Conservation (phyloP, 1,140 invertebrate species). For the Drosophila burlai region DNA sequence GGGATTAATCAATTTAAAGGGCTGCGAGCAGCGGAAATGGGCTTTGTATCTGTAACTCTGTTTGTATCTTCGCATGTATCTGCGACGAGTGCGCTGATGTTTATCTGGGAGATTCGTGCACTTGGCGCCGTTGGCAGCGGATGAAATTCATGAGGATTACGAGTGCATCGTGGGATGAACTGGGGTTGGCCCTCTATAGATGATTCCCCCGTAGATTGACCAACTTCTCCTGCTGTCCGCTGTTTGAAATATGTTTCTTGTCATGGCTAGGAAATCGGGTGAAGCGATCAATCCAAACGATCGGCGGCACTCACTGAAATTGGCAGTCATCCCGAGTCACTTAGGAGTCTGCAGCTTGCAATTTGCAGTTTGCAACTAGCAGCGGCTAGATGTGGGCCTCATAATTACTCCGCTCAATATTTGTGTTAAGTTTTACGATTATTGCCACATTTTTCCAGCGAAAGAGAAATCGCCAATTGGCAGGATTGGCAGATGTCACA, state of each 20-base stretch:
- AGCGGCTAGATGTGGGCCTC: conserved; percentile 51
- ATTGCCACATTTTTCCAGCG: conserved; percentile 75
- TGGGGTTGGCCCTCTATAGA: background rate
- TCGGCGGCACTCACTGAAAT: conserved; percentile 27
- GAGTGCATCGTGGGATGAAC: conserved; percentile 32
- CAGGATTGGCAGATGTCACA: conserved; percentile 61
- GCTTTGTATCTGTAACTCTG: conserved; percentile 41
- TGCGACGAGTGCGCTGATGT: conserved; percentile 36
- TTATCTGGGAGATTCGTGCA: conserved; percentile 55
- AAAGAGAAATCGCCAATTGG: conserved; percentile 76
- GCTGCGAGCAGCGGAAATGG: conserved; percentile 63
- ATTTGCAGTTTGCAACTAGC: conserved; percentile 20
- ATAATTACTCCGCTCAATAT: conserved; percentile 78
- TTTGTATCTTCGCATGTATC: conserved; percentile 3
- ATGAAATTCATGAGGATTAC: conserved; percentile 39
- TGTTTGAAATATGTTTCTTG: conserved; percentile 16
- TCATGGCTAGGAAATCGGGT: conserved; percentile 43
- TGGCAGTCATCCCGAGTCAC: conserved; percentile 43
- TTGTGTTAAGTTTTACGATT: conserved; percentile 80
- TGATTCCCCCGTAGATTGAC: conserved; percentile 16
- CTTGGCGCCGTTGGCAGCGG: conserved; percentile 28
- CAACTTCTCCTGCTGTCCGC: conserved; percentile 23
- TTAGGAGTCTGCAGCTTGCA: conserved; percentile 31
- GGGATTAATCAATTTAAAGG: conserved; percentile 62
- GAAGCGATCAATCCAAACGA: conserved; percentile 36